phyloP scores from a whole-genome alignment of 2,888 invertebrate species.

The Geophilus truncorum region DNA sequence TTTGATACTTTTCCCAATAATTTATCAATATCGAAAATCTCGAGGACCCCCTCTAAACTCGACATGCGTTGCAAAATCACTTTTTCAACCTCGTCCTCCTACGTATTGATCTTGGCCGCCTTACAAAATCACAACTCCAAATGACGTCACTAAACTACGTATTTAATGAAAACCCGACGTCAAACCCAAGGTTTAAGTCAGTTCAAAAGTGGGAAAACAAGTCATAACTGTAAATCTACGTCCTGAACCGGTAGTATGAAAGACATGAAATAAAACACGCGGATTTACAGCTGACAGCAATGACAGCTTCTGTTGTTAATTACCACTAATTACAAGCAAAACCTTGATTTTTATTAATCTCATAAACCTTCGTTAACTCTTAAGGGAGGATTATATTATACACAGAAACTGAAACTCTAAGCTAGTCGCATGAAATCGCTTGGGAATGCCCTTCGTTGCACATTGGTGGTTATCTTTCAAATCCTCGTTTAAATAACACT shows the following conservation, averaged over 20 bases:
- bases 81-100: constrained; percentile 7
- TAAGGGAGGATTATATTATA: neutral
- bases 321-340: neutral
- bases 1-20: neutral
- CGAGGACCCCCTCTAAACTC: neutral
- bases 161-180: neutral
- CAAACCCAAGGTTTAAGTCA: neutral
- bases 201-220: neutral
- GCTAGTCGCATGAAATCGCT: too few species aligned
- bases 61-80: neutral
- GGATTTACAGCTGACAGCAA: too few species aligned
- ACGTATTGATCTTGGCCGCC: constrained; percentile 13
- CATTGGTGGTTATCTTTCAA: too few species aligned
- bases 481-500: too few species aligned
- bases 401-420: neutral
- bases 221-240: neutral
- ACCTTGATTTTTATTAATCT: neutral
- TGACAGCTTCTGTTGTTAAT: neutral
- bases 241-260: neutral
- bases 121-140: neutral
- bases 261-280: too few species aligned
- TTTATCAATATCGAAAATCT: neutral
- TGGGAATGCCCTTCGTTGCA: neutral
- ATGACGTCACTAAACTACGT: constrained; percentile 5
- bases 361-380: neutral